Conservation (phyloP, 1,140 invertebrate species). For the Anoplolepis gracilipes region DNA sequence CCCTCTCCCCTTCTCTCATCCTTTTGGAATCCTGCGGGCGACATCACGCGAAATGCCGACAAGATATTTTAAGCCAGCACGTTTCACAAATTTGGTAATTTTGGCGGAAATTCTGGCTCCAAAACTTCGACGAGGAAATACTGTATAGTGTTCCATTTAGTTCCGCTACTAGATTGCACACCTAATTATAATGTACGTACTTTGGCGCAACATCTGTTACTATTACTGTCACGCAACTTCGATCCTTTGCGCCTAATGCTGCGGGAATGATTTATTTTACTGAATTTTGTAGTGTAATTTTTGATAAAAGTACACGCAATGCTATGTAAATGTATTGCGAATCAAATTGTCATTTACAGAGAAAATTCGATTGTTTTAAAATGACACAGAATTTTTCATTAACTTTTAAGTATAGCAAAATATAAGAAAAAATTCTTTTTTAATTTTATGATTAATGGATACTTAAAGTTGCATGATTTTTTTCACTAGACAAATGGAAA, state of each 20-base stretch:
- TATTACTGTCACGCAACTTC: slow-evolving; percentile 60
- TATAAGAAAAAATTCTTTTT: neutral
- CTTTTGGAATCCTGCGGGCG: slow-evolving; percentile 20
- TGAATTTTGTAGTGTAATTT: neutral
- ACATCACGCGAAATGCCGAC: slow-evolving; percentile 50
- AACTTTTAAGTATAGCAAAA: neutral
- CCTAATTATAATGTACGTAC: slow-evolving; percentile 57
- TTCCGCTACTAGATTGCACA: slow-evolving; percentile 29
- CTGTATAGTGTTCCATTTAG: slow-evolving; percentile 51
- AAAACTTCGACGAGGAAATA: slow-evolving; percentile 51
- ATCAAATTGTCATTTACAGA: neutral
- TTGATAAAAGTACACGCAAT: neutral
- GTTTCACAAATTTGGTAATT: slow-evolving; percentile 58
- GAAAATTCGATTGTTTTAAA: neutral
- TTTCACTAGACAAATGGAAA: neutral
- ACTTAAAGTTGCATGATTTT: neutral
- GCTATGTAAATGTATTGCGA: neutral
- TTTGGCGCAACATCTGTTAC: slow-evolving; percentile 56
- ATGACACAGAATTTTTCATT: neutral
- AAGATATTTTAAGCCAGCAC: slow-evolving; percentile 58
- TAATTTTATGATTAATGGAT: neutral
- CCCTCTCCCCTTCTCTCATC: neutral
- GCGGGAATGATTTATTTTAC: slow-evolving; percentile 17
- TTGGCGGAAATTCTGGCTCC: slow-evolving; percentile 50
- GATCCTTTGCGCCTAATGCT: slow-evolving; percentile 39